Evolutionary conservation across 2,888 invertebrate species (phyloP).

Genomic region (Brachylomia viminalis): DNA sequence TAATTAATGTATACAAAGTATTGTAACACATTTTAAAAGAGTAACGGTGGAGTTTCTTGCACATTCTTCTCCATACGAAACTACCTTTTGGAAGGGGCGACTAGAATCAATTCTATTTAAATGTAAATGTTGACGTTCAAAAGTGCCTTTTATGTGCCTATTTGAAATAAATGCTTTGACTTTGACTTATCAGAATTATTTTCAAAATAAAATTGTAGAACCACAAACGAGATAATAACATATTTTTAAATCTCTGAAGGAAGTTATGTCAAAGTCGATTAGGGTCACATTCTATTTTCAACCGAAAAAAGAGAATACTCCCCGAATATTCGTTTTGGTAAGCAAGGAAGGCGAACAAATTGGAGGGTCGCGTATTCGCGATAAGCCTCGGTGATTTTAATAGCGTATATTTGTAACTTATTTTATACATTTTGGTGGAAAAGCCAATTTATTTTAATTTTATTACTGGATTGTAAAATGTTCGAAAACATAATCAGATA

Average conservation of each 20-base stretch:
- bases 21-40: too few relatives aligned
- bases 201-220: not conserved
- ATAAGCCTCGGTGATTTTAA: constrained; percentile 60
- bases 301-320: constrained; percentile 12
- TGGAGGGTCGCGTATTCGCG: constrained; percentile 38
- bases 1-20: too few relatives aligned
- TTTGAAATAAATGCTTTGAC: too few relatives aligned
- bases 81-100: too few relatives aligned
- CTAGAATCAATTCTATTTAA: too few relatives aligned
- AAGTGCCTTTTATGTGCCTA: too few relatives aligned
- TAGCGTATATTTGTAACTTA: constrained; percentile 44
- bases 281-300: constrained; percentile 30
- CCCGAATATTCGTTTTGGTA: constrained; percentile 51
- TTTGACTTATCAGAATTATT: too few relatives aligned
- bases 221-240: not conserved
- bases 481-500: not conserved
- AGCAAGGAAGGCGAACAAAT: constrained; percentile 50
- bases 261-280: constrained; percentile 49
- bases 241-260: constrained; percentile 14
- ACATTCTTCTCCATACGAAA: too few relatives aligned
- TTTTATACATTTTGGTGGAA: constrained; percentile 24
- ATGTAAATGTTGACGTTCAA: too few relatives aligned
- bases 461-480: not conserved
- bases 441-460: constrained; percentile 24
- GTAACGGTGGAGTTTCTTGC: too few relatives aligned